Percentiles rank a stretch among this genome's conserved stretches.
phyloP scores from a whole-genome alignment of 2,113 vertebrate species.

The Chloroceryle aenea region DNA sequence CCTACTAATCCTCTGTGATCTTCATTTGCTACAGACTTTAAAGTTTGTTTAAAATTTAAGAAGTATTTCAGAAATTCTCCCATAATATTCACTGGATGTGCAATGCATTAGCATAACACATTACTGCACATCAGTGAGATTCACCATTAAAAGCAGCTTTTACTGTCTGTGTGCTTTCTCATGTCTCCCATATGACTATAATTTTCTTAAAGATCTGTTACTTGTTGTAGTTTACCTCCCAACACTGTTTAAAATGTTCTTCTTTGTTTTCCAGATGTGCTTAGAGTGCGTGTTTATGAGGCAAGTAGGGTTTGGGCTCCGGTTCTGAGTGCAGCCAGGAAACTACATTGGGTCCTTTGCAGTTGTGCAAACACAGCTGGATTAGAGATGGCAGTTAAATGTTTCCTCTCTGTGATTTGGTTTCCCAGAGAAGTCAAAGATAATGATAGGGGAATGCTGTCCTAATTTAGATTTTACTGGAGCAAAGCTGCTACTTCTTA shows the following conservation, averaged over 20 bases:
- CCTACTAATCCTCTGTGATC: background rate
- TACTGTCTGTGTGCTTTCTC: background rate
- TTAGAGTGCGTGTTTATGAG: background rate
- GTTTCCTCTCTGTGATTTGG: background rate
- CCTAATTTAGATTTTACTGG: slow-evolving; percentile 19
- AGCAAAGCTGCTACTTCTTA: background rate
- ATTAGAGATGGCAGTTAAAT: background rate
- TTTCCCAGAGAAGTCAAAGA: slow-evolving; percentile 13
- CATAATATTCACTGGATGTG: background rate
- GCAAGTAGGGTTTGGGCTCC: background rate
- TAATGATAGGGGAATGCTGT: slow-evolving; percentile 47
- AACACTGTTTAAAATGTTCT: background rate
- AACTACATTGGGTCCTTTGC: background rate
- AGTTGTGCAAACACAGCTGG: slow-evolving; percentile 18
- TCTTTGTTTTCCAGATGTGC: slow-evolving; percentile 1
- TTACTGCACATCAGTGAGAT: background rate
- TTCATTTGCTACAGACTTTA: background rate
- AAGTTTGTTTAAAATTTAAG: background rate
- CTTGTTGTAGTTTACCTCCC: background rate
- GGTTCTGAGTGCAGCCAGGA: background rate
- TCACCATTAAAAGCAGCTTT: background rate
- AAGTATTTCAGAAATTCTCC: background rate
- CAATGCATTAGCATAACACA: background rate
- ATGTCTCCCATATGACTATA: background rate
- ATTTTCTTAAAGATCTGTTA: background rate